A percentile compares a stretch with the other conserved stretches of the same genome.
Conservation (phyloP, 2,113 vertebrate species). For the Lophochroa leadbeateri region DNA sequence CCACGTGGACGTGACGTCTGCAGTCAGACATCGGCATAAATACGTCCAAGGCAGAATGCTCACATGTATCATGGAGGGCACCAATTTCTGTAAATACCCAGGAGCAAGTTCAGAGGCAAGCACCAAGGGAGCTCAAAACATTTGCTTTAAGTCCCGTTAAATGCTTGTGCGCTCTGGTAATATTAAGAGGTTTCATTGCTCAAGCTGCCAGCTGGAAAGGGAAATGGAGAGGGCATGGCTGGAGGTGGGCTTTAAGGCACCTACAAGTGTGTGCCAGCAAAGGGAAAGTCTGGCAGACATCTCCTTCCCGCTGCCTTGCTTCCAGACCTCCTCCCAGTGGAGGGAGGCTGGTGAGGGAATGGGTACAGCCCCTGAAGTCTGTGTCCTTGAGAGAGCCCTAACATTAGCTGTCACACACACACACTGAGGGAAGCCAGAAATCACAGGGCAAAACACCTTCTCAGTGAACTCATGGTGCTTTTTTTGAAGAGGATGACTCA, state of each 20-base stretch:
- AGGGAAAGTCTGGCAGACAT: not conserved
- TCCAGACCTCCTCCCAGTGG: not conserved
- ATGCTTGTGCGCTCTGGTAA: not conserved
- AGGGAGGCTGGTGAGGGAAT: not conserved
- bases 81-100: not conserved
- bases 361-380: not conserved
- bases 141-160: not conserved
- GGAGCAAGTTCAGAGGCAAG: not conserved
- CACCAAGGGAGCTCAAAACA: not conserved
- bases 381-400: not conserved
- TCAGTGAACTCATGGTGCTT: not conserved
- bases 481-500: not conserved
- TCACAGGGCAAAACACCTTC: not conserved
- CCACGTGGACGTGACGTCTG: too few relatives aligned
- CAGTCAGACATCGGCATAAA: too few relatives aligned
- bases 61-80: too few relatives aligned
- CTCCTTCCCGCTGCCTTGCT: not conserved
- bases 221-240: not conserved
- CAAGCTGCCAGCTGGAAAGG: conserved; percentile 5
- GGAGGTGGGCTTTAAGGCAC: not conserved
- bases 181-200: not conserved
- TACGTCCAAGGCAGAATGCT: too few relatives aligned
- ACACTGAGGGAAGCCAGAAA: not conserved
- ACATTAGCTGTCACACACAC: not conserved
- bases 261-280: not conserved